Evolutionary conservation across 2,113 vertebrate genomes (phyloP).

Genomic region (Plectropomus leopardus): DNA sequence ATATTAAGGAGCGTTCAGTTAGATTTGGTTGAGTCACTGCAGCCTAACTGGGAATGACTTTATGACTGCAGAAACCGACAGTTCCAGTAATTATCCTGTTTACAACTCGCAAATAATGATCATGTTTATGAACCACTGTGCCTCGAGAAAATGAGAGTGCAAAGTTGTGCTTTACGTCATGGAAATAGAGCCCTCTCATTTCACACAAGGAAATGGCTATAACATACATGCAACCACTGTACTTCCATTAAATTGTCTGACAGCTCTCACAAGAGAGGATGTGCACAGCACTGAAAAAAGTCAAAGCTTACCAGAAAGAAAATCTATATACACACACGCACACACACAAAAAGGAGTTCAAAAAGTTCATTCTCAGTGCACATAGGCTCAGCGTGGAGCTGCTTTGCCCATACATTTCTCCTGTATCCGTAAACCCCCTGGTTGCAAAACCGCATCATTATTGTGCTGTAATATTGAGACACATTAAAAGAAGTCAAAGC

Average conservation of each 20-base stretch:
- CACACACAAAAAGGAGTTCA: constrained; percentile 27
- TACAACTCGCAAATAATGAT: constrained; percentile 53
- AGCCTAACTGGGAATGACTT: constrained; percentile 30
- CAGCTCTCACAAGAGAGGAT: constrained; percentile 12
- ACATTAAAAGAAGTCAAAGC: constrained; percentile 29
- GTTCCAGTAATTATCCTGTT: constrained; percentile 46
- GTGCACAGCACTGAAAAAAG: neutral
- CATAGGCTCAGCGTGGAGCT: constrained; percentile 12
- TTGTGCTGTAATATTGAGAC: constrained; percentile 12
- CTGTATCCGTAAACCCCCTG: neutral
- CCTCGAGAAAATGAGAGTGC: constrained; percentile 34
- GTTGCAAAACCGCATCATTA: constrained; percentile 20
- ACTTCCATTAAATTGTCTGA: constrained; percentile 26
- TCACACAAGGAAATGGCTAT: constrained; percentile 18
- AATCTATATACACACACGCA: constrained; percentile 37
- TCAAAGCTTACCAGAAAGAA: neutral
- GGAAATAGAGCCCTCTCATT: constrained; percentile 3
- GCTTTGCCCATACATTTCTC: constrained; percentile 13
- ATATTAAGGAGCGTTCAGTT: constrained; percentile 10
- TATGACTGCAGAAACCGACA: constrained; percentile 33
- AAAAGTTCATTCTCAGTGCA: constrained; percentile 43
- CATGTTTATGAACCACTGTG: constrained; percentile 32
- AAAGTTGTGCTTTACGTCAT: constrained; percentile 35
- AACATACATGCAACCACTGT: neutral
- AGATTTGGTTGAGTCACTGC: constrained; percentile 18